Percentiles rank a stretch among this genome's conserved stretches.
Conservation (phyloP, 2,797 vertebrate species). For the Scolopax rusticola region DNA sequence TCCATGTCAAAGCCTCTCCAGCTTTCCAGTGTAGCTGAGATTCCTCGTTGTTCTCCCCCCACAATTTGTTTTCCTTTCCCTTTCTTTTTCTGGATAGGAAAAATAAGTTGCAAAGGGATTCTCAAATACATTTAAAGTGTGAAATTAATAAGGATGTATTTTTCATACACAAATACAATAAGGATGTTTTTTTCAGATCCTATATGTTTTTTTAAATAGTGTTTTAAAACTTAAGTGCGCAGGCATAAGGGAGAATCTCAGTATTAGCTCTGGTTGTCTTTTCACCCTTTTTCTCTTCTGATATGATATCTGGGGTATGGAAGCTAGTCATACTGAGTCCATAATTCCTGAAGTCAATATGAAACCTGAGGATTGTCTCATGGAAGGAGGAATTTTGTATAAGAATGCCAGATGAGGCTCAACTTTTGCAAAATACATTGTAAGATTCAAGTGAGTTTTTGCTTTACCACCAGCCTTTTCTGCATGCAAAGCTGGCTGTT, state of each 20-base stretch:
- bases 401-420: not conserved
- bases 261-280: not conserved
- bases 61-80: not conserved
- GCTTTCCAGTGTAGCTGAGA: conserved; percentile 35
- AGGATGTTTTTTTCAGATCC: not conserved
- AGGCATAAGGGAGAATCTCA: not conserved
- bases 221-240: not conserved
- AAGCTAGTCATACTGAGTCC: not conserved
- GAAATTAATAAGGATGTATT: not conserved
- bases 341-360: not conserved
- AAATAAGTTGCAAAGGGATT: conserved; percentile 3
- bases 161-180: not conserved
- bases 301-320: not conserved
- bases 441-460: not conserved
- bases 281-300: not conserved
- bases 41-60: not conserved
- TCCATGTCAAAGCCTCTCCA: conserved; percentile 56
- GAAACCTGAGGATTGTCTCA: not conserved
- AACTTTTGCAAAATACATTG: not conserved
- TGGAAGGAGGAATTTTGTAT: not conserved
- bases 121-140: not conserved
- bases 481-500: not conserved
- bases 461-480: not conserved
- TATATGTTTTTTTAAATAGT: not conserved
- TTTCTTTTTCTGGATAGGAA: not conserved